A percentile compares a stretch with the other conserved stretches of the same genome.
These are phyloP conservation scores for Apoda limacodes DNA, from an alignment of 2,888 invertebrate species.

Conservation along the genomic window DNA sequence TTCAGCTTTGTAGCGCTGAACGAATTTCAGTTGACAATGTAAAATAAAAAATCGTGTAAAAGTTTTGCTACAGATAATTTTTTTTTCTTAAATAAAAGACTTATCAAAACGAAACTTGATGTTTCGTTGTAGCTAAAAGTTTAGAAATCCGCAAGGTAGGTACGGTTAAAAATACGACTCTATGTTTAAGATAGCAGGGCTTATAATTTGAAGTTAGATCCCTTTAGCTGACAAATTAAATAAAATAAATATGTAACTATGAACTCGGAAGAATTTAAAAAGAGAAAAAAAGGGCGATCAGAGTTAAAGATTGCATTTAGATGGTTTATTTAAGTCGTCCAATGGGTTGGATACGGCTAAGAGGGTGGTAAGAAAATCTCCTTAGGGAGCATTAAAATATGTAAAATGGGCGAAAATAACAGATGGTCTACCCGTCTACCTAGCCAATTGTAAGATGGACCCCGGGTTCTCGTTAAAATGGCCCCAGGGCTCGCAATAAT, in stretches of 20 bases:
- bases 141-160: too few relatives aligned
- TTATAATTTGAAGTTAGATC: too few relatives aligned
- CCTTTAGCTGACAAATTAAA: too few relatives aligned
- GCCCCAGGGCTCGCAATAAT: conserved; percentile 38
- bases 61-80: too few relatives aligned
- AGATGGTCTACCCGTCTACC: conserved; percentile 48
- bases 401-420: conserved; percentile 64
- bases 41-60: too few relatives aligned
- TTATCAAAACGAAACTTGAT: too few relatives aligned
- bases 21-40: too few relatives aligned
- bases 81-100: too few relatives aligned
- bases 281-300: conserved; percentile 31
- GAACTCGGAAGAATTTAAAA: too few relatives aligned
- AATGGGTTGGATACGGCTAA: conserved; percentile 54
- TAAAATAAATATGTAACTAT: too few relatives aligned
- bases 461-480: conserved; percentile 35
- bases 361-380: conserved; percentile 38
- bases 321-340: conserved; percentile 52
- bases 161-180: background rate
- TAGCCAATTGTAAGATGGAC: conserved; percentile 57
- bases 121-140: too few relatives aligned
- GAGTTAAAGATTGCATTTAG: conserved; percentile 42
- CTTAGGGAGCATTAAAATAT: conserved; percentile 58
- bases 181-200: background rate
- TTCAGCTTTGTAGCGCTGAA: too few relatives aligned